Evolutionary conservation across 2,888 invertebrate genomes (phyloP).

Genomic region (Rhagium mordax): DNA sequence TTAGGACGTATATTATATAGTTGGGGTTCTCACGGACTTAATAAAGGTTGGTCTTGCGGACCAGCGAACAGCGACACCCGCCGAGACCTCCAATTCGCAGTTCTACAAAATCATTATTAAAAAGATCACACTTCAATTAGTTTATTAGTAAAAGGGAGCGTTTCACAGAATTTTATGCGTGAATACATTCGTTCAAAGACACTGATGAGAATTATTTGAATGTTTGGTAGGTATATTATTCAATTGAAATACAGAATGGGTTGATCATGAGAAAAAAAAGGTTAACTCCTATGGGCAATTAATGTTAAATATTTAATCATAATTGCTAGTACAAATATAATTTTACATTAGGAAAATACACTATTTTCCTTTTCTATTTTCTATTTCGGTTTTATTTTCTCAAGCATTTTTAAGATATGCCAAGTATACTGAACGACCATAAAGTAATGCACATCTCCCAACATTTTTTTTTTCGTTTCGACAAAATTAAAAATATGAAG

Average conservation of each 20-base stretch:
- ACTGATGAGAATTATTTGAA: constrained; percentile 44
- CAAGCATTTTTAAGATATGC: too few species aligned
- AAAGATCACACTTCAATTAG: constrained; percentile 65
- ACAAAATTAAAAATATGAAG: too few species aligned
- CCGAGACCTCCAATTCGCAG: constrained; percentile 62
- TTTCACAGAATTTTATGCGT: constrained; percentile 52
- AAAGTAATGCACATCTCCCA: too few species aligned
- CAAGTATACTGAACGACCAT: too few species aligned
- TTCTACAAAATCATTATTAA: constrained; percentile 60
- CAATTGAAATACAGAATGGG: background rate
- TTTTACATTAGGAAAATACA: too few species aligned
- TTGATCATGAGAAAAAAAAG: background rate
- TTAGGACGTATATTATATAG: constrained; percentile 38
- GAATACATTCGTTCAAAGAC: constrained; percentile 42
- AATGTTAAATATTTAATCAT: too few species aligned
- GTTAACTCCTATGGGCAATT: too few species aligned
- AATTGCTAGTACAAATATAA: too few species aligned
- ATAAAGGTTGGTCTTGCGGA: constrained; percentile 65
- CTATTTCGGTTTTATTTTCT: too few species aligned
- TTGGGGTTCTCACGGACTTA: constrained; percentile 63
- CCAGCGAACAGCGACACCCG: constrained; percentile 64
- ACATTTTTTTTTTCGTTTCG: too few species aligned
- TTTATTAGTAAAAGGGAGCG: constrained; percentile 56
- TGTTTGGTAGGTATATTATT: background rate
- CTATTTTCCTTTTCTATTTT: too few species aligned